Evolutionary conservation across 2,888 invertebrate genomes (phyloP), one percentile per base, ranked within the genome.

Genomic region (Himalopsyche tibetana): DNA sequence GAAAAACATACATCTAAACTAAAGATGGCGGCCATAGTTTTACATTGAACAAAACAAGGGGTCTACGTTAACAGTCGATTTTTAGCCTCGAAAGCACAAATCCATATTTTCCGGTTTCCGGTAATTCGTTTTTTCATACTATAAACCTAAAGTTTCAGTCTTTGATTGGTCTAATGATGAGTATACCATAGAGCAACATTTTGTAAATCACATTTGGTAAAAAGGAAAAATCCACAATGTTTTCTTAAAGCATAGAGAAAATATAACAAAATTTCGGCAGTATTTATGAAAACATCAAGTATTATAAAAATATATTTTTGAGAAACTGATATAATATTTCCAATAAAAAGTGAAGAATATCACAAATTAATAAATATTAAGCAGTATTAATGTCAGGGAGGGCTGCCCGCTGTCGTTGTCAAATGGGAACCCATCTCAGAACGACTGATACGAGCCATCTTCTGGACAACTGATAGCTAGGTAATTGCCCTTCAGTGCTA

Each of bases 11-110:
- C 95, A 95, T 95, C 94, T 95, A 95, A 95, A 94, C 95, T 95
- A 95, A 96, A 96, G 95, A 96, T 96, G 96, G 96, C 96, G 95
- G 96, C 96, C 95, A 96, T 96, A 95, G 94, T 95, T 95, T 95
- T 94, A 94, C 95, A 94, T 94, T 95, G 95, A 96, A 95, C 96
- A 96, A 96, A 95, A 93, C 93, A 93, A 92, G 93, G 93, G 93
- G 93, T 93, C 92, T 92, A 92, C 92, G 92, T 91, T 92, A 91
- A 82, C 82, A 92, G 92, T 92, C 55, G 19, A 12, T 80, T 69
- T 82, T 84, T 82, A 88, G 84, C 85, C 87, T 87, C 87, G 83
- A 84, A 87, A 45, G 82, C 87, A 15, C 55, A 80, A 81, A 84
- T 80, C 55, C 15, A 51, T 2, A 12, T 40, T 80, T 51, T 88